Percentiles rank a stretch among this genome's conserved stretches.
Evolutionary conservation across 2,888 invertebrate genomes (phyloP).

Genomic region (Leptinotarsa haldemani): DNA sequence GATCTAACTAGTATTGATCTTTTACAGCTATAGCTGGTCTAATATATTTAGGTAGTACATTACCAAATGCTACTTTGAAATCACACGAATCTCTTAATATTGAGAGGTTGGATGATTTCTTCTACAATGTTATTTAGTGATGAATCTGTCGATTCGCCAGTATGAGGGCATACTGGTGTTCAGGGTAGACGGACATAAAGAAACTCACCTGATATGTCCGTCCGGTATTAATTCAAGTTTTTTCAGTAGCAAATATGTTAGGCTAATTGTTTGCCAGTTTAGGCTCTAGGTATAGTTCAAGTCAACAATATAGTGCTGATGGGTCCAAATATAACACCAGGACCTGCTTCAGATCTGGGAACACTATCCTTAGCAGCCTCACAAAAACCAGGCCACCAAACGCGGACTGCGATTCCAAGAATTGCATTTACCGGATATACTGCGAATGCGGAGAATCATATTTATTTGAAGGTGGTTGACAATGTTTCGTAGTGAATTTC

Average conservation of each 20-base stretch:
- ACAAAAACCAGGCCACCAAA: no score
- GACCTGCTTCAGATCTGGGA: no score
- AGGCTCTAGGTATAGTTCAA: background rate
- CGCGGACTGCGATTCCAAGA: no score
- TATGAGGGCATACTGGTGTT: background rate
- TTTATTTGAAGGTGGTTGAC: no score
- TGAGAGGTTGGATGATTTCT: constrained; percentile 15
- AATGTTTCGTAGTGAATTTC: no score
- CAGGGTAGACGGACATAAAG: background rate
- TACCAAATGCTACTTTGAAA: background rate
- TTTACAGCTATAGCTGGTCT: no score
- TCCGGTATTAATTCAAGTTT: background rate
- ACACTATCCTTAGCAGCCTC: no score
- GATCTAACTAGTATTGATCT: no score
- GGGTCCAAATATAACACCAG: no score
- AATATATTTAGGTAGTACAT: background rate
- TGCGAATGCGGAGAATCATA: no score
- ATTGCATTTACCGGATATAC: no score
- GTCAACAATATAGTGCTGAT: no score
- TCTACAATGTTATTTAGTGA: constrained; percentile 13
- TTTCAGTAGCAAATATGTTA: background rate
- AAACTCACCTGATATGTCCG: background rate
- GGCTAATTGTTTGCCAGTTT: background rate
- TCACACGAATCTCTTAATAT: background rate
- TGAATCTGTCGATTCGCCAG: constrained; percentile 29